Evolutionary conservation across 1,140 invertebrate genomes (phyloP), one percentile per base, ranked within the genome.

Genomic region (Drosophila watanabei): DNA sequence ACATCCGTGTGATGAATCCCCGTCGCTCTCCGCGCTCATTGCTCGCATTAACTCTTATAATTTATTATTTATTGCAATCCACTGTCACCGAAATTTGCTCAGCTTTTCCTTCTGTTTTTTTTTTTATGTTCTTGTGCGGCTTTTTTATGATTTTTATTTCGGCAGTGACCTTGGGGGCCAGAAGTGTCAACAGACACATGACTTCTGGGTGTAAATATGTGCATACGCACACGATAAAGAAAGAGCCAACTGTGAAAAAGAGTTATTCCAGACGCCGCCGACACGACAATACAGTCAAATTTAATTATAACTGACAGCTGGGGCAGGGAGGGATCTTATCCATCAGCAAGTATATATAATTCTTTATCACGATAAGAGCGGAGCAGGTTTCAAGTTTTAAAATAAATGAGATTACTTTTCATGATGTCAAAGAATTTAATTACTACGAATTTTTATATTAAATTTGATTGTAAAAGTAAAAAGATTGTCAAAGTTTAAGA

Each of bases 61-160:
- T 88, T 88, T 87, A 88, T 89, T 88, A 88, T 88, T 89, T 89
- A 89, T 88, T 84, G 76, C 71, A 64, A 71, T 87, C 78, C 72
- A 78, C 79, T 82, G 82, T 71, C 82, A 79, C 80, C 69, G 76
- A 79, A 76, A 84, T 88, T 88, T 89, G 75, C 45, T 83, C 65
- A 73, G 76, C 76, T 75, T 88, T 62, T 46, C 32, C 7, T 30
- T 48, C 6, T 24, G n/a, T n/a, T n/a, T 48, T 33, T n/a, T 56
- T 71, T 73, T 77, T 73, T 77, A 69, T 63, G 62, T 65, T 56
- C 45, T 63, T 30, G 14, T 52, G 56, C 68, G 43, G 66, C 48
- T 80, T 49, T 79, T 61, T 41, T 71, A 72, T 72, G 49, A 69
- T 72, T 72, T 60, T 69, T 73, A 58, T 69, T 79, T 70, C 49